phyloP scores from a whole-genome alignment of 2,888 invertebrate genomes.

The Ochropleura leucogaster region DNA sequence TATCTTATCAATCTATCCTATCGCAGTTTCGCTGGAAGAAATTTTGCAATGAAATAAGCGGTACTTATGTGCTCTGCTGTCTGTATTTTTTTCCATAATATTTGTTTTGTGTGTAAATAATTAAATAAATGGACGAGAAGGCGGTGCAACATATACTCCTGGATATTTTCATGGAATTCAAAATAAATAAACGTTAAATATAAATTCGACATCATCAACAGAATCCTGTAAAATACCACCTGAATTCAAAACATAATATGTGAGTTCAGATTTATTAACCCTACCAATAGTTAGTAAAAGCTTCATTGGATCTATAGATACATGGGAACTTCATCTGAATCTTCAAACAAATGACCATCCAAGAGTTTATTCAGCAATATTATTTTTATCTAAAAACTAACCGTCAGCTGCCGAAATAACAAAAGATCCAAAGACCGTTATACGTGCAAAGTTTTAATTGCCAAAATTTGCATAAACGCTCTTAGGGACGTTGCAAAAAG shows the following conservation, averaged over 20 bases:
- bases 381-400: slow-evolving; percentile 53
- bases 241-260: background rate
- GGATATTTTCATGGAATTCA: background rate
- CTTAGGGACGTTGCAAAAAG: slow-evolving; percentile 72
- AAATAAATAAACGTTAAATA: background rate
- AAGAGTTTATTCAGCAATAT: slow-evolving; percentile 20
- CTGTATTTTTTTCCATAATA: no score
- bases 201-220: background rate
- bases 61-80: no score
- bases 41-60: no score
- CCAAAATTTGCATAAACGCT: slow-evolving; percentile 86
- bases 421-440: slow-evolving; percentile 81
- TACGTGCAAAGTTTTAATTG: slow-evolving; percentile 82
- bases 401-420: slow-evolving; percentile 80
- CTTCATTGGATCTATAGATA: background rate
- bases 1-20: no score
- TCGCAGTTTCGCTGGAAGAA: no score
- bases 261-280: background rate
- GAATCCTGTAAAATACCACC: background rate
- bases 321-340: background rate
- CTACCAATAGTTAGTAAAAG: background rate
- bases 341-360: slow-evolving; percentile 6
- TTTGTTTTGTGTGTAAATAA: no score
- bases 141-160: background rate
- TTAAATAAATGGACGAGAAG: background rate